phyloP scores from a whole-genome alignment of 92 coral and sea anemone genomes.

The Scolanthus callimorphus region DNA sequence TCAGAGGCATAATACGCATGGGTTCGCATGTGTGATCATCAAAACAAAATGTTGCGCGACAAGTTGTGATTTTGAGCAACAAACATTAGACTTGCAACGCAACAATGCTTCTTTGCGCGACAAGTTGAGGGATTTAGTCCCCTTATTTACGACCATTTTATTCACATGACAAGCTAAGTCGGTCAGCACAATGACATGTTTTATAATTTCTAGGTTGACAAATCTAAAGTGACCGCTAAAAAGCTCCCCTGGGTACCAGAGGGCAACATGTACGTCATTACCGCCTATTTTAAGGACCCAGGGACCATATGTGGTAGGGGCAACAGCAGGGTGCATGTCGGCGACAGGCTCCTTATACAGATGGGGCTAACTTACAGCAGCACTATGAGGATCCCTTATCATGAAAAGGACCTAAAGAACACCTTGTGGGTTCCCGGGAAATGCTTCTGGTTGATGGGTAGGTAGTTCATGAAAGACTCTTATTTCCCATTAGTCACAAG shows the following conservation, averaged over 20 bases:
- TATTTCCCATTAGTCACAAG: too few relatives aligned
- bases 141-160: too few relatives aligned
- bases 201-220: constrained; percentile 35
- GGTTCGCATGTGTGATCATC: too few relatives aligned
- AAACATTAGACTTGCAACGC: too few relatives aligned
- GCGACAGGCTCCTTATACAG: constrained; percentile 80
- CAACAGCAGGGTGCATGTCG: constrained; percentile 45
- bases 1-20: too few relatives aligned
- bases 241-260: constrained; percentile 66
- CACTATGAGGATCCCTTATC: constrained; percentile 55
- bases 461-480: too few relatives aligned
- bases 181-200: too few relatives aligned
- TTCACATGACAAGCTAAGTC: too few relatives aligned
- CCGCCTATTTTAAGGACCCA: constrained; percentile 88
- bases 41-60: too few relatives aligned
- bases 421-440: constrained; percentile 79
- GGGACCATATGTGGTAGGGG: constrained; percentile 73
- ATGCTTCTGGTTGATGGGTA: constrained; percentile 82
- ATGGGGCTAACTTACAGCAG: constrained; percentile 37
- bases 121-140: too few relatives aligned
- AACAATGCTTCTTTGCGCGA: too few relatives aligned
- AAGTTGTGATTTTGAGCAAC: too few relatives aligned
- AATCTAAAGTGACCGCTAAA: constrained; percentile 27
- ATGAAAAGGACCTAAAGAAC: constrained; percentile 56
- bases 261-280: constrained; percentile 71